phyloP scores from a whole-genome alignment of 2,113 vertebrate genomes.

The Lonchura striata region DNA sequence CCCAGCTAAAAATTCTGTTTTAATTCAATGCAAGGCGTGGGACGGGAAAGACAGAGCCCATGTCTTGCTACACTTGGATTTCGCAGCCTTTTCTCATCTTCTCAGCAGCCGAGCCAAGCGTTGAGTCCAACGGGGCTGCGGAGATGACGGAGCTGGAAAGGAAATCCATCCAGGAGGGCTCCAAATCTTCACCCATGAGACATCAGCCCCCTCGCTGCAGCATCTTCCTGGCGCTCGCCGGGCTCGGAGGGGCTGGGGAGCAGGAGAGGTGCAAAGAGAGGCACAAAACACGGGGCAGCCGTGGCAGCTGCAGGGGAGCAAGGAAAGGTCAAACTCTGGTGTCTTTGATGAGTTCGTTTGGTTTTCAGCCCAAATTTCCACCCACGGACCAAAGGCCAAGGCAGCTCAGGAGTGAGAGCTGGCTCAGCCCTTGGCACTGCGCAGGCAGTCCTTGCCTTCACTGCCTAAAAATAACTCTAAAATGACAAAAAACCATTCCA shows the following conservation, averaged over 20 bases:
- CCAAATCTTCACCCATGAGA: neutral
- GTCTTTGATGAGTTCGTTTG: accelerated
- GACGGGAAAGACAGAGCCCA: neutral
- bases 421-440: neutral
- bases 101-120: neutral
- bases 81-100: neutral
- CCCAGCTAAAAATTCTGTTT: accelerated
- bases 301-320: neutral
- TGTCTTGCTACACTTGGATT: neutral
- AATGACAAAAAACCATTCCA: accelerated
- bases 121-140: neutral
- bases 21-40: accelerated
- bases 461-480: neutral
- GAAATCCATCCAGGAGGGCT: neutral
- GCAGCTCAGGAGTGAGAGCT: neutral
- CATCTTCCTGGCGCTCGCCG: accelerated
- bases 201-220: neutral
- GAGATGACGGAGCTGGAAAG: neutral
- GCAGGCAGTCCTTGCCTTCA: neutral
- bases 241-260: accelerated
- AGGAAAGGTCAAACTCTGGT: neutral
- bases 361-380: neutral
- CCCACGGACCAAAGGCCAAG: accelerated
- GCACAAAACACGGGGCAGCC: neutral
- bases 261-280: accelerated